phyloP scores from a whole-genome alignment of 2,888 invertebrate species.

The Yponomeuta cagnagella region DNA sequence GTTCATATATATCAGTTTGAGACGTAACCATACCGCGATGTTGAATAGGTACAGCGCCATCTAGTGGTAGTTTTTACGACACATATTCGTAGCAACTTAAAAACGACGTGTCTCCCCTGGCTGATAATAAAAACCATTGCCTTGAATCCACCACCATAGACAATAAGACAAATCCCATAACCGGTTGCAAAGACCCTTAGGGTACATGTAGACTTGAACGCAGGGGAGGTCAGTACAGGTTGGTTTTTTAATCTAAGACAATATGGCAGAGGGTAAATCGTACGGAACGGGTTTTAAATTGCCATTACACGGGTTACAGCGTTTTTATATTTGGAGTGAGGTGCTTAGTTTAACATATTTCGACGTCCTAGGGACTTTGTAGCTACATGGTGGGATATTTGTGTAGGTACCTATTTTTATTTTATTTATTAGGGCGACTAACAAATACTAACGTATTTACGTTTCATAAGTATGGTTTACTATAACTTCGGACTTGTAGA shows the following conservation, averaged over 20 bases:
- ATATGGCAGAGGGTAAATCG: conserved; percentile 57
- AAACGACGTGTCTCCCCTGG: conserved; percentile 42
- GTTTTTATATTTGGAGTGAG: conserved; percentile 59
- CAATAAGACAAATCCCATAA: conserved; percentile 59
- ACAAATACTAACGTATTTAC: too few species aligned
- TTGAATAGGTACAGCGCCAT: conserved; percentile 40
- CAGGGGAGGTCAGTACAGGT: conserved; percentile 28
- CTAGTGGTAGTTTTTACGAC: conserved; percentile 27
- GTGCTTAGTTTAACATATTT: conserved; percentile 59
- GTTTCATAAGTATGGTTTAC: too few species aligned
- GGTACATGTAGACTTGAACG: conserved; percentile 18
- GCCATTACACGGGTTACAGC: conserved; percentile 66
- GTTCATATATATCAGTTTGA: background rate
- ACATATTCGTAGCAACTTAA: conserved; percentile 39
- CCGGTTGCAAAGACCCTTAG: conserved; percentile 27
- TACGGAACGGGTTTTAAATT: conserved; percentile 62
- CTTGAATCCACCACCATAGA: conserved; percentile 54
- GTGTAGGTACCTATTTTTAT: background rate
- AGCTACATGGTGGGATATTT: conserved; percentile 33
- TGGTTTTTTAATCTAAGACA: conserved; percentile 38
- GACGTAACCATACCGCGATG: conserved; percentile 22
- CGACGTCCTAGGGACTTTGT: conserved; percentile 25
- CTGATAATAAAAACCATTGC: conserved; percentile 72
- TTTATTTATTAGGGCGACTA: background rate
- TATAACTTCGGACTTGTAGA: too few species aligned